Percentiles rank a stretch among this genome's conserved stretches.
phyloP scores from a whole-genome alignment of 2,888 invertebrate species.

The Drosophila nigricruria region DNA sequence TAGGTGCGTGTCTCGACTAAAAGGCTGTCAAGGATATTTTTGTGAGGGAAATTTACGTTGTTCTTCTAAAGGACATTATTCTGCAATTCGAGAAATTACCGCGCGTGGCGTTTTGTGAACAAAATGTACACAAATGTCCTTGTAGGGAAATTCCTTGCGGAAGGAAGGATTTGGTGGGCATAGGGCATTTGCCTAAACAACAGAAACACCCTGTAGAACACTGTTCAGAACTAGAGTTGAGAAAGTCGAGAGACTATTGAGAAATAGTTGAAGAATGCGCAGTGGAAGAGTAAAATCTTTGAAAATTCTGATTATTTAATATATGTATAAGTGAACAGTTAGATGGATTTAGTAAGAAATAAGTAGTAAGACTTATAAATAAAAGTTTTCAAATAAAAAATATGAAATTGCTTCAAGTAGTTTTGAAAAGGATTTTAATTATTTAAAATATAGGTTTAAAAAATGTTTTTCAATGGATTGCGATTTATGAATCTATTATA shows the following conservation, averaged over 20 bases:
- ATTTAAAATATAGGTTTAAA: neutral
- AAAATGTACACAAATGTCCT: neutral
- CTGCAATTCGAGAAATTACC: neutral
- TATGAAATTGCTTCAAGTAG: neutral
- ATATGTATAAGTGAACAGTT: too few relatives aligned
- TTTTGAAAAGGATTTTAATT: neutral
- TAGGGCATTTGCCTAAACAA: neutral
- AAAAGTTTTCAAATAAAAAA: neutral
- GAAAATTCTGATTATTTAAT: neutral
- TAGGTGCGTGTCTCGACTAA: slow-evolving; percentile 24
- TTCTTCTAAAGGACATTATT: neutral
- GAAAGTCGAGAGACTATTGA: neutral
- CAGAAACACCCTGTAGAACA: neutral
- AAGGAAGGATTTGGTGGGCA: neutral
- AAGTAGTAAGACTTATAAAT: too few relatives aligned
- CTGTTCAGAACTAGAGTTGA: neutral
- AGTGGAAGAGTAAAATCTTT: neutral
- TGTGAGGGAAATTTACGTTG: neutral
- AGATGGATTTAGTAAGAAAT: too few relatives aligned
- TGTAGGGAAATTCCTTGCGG: neutral
- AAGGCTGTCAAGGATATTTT: slow-evolving; percentile 14
- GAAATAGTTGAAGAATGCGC: neutral
- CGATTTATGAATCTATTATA: neutral
- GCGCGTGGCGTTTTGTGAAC: too few relatives aligned
- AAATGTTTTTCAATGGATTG: neutral